Evolutionary conservation across 2,888 invertebrate species (phyloP).

Genomic region (Troides oblongomaculatus): DNA sequence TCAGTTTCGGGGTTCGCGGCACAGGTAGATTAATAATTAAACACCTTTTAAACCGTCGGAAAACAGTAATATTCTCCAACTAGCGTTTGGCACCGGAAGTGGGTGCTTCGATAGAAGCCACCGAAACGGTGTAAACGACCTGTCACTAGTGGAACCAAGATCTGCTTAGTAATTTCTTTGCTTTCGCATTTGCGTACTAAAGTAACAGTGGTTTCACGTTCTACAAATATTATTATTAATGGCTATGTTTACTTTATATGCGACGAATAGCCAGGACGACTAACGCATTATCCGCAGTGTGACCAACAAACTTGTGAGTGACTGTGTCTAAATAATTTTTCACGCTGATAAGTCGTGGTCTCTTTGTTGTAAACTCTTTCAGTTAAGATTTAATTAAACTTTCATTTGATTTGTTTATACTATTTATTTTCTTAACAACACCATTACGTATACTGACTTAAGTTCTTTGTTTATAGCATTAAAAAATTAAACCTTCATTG

Average conservation of each 20-base stretch:
- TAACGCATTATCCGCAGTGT: slow-evolving; percentile 19
- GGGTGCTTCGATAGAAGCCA: too few species aligned
- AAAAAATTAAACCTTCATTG: background rate
- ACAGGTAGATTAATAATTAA: too few species aligned
- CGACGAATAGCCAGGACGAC: background rate
- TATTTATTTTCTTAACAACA: background rate
- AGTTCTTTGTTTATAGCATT: background rate
- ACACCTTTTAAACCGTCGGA: too few species aligned
- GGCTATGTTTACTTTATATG: background rate
- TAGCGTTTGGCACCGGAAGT: too few species aligned
- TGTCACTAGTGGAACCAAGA: too few species aligned
- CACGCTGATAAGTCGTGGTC: slow-evolving; percentile 3
- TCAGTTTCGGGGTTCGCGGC: too few species aligned
- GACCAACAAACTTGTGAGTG: background rate
- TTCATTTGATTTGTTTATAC: background rate
- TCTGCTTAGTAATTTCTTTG: too few species aligned
- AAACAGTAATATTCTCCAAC: too few species aligned
- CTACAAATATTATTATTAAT: too few species aligned
- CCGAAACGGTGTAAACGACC: too few species aligned
- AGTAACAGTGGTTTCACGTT: too few species aligned
- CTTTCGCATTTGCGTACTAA: too few species aligned
- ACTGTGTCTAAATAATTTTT: slow-evolving; percentile 11
- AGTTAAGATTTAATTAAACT: background rate
- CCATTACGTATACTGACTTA: background rate
- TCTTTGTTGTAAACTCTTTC: background rate